These are phyloP conservation scores for Tapirus indicus DNA, from an alignment of 2,797 vertebrate genomes.

Conservation along the genomic window DNA sequence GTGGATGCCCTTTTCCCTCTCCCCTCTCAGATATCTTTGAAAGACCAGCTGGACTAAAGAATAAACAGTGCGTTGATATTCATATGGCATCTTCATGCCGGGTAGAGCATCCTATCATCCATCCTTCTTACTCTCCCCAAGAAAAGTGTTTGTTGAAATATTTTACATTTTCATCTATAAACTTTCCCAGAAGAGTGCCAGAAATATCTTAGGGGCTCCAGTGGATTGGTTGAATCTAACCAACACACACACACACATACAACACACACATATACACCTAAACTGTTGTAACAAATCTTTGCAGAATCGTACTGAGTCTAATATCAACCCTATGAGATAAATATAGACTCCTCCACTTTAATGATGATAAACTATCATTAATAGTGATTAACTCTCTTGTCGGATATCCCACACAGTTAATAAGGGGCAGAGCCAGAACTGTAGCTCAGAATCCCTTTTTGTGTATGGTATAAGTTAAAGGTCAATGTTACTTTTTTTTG, in stretches of 20 bases:
- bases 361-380: not conserved
- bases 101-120: not conserved
- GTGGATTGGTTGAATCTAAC: not conserved
- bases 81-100: not conserved
- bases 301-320: not conserved
- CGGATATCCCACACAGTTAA: not conserved
- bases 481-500: not conserved
- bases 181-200: not conserved
- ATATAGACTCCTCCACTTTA: not conserved
- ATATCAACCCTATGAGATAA: not conserved
- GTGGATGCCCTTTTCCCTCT: not conserved
- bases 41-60: not conserved
- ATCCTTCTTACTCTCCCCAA: not conserved
- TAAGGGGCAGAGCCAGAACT: not conserved
- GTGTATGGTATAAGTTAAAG: not conserved
- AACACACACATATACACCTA: not conserved
- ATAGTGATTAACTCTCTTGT: not conserved
- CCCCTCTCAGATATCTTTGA: not conserved
- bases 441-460: not conserved
- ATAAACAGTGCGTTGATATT: not conserved
- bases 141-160: constrained; percentile 48
- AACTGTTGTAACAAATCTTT: not conserved
- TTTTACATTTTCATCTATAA: not conserved
- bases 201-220: constrained; percentile 8
- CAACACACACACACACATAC: not conserved